Evolutionary conservation across 2,113 vertebrate genomes (phyloP), one percentile per base, ranked within the genome.

Genomic region (Pristiophorus japonicus): DNA sequence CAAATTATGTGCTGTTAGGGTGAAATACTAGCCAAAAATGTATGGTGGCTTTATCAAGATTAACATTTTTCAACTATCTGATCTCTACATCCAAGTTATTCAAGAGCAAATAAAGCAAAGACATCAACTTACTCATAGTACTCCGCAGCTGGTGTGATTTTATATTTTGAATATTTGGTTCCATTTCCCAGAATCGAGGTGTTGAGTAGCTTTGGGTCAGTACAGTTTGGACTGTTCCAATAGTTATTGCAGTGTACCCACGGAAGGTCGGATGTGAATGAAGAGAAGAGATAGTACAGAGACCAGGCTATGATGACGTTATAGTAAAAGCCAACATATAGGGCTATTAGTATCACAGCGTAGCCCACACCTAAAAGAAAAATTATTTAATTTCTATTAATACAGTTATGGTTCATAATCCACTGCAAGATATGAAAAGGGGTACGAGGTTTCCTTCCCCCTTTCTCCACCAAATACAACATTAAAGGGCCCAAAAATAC

Each of bases 281-380:
- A 99, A 95, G 98, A 98, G 96, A 98, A 98, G 96, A 99, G 98
- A 97, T 99, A 99, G 97, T 99, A 97, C 34, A 99, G 98, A 1
- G 99, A 99, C 99, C 99, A 99, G 95, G 99, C 99, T 70, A 99
- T 99, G 97, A 99, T 99, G 97, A 99, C 99, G 0, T 99, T 99
- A 98, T 99, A 99, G 98, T 99, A 99, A 98, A 99, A 99, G 96
- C 99, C 99, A 67, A 99, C 99, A 20, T 99, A 99, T 92, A 99
- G 97, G 30, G 99, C 99, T 96, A 99, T 99, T 97, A 99, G 96
- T 97, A 99, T 99, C 97, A 99, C 99, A 2, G 98, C 98, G 38
- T 99, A 99, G 97, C 99, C 99, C 92, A 99, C 99, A 96, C 99
- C 99, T 99, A 96, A 30, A 95, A 5, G 95, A 97, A 96, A 85